Evolutionary conservation across 2,888 invertebrate species (phyloP), one percentile per base, ranked within the genome.

Genomic region (Luperina testacea): DNA sequence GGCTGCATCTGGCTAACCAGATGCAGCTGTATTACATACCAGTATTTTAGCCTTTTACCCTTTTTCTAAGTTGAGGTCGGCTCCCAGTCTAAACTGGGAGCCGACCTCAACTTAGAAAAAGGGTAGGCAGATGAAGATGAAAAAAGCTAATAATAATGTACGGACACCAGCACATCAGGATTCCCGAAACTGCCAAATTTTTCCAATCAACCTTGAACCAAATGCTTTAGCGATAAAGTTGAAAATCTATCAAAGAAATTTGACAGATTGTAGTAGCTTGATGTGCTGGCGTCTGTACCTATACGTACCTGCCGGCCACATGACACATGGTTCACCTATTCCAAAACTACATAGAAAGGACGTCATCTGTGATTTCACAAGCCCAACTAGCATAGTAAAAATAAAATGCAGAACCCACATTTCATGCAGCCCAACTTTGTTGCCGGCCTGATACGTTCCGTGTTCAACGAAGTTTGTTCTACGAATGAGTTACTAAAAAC

Each of bases 401-500:
- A 76, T 65, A 70, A 76, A 79, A 78, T 65, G 67, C 53, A 63
- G 53, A 67, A 51, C 75, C 68, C 70, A 82, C 86, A 83, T 77
- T 83, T 86, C 70, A 82, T 83, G 59, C 79, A 65, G 75, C 13
- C 59, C 9, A 88, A 90, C 83, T 88, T 89, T 86, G 84, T 84
- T 78, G 71, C 78, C 65, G 48, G 75, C 76, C 64, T 72, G 77
- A 72, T 82, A 81, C 77, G 80, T 81, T 61, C 82, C 83, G 63
- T 81, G 85, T 84, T 75, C 77, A 77, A 82, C 77, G 67, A 86
- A 89, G 84, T 89, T 86, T 84, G 69, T 79, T 78, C 72, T 74
- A 80, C 82, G 82, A 74, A 75, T 63, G 78, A 81, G 87, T 84
- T 85, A 83, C 78, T 87, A 82, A 84, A 88, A 86, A 86, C 81